phyloP scores from a whole-genome alignment of 1,140 invertebrate genomes.

The Ceratina australensis region DNA sequence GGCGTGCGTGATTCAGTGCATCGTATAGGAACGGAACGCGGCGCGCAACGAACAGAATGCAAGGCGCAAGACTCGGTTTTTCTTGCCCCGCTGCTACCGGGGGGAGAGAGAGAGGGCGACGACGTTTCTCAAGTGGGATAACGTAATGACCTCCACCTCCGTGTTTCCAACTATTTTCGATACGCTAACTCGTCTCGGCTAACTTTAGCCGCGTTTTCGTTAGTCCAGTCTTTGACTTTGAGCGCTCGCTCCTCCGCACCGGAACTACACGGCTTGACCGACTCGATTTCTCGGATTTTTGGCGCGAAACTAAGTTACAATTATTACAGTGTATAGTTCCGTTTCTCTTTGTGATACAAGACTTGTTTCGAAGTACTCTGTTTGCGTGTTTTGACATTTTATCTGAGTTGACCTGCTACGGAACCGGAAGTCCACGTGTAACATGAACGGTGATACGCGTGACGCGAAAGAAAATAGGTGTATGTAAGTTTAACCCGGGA shows the following conservation, averaged over 20 bases:
- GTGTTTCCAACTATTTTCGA: conserved; percentile 76
- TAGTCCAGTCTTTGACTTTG: conserved; percentile 68
- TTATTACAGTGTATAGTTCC: too few species aligned
- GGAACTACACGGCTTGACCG: too few species aligned
- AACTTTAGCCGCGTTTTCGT: conserved; percentile 73
- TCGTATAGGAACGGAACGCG: conserved; percentile 1
- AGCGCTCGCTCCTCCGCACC: conserved; percentile 36
- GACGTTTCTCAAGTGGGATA: conserved; percentile 46
- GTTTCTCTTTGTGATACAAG: too few species aligned
- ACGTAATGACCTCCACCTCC: conserved; percentile 73
- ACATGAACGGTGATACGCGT: neutral
- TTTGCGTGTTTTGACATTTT: too few species aligned
- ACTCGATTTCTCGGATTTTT: neutral
- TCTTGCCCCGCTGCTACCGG: neutral
- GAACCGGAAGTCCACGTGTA: neutral
- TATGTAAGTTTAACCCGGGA: neutral
- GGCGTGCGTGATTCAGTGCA: conserved; percentile 20
- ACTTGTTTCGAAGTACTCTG: too few species aligned
- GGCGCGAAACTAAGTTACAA: too few species aligned
- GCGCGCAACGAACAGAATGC: neutral
- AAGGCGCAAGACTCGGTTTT: neutral
- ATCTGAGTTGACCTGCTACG: too few species aligned
- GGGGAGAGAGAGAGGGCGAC: neutral
- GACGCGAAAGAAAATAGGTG: neutral
- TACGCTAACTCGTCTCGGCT: conserved; percentile 59